Conservation (phyloP, 1,140 invertebrate genomes). For the Paraescarpia echinospica region DNA sequence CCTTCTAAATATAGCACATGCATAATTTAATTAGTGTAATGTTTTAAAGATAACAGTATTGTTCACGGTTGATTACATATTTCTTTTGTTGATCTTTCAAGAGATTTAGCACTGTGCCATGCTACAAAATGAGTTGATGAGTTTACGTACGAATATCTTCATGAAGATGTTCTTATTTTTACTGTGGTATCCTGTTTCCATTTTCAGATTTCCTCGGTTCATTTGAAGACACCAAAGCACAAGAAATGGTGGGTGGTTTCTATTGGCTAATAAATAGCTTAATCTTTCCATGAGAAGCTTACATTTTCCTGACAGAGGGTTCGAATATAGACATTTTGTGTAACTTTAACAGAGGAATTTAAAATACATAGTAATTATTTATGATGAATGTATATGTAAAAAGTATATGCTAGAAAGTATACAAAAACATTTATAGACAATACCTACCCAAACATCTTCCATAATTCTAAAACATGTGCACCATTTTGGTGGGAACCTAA, state of each 20-base stretch:
- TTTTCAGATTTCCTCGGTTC: conserved; percentile 67
- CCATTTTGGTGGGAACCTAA: no score
- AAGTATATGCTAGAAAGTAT: no score
- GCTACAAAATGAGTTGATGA: not conserved
- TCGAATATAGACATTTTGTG: no score
- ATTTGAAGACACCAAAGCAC: conserved; percentile 70
- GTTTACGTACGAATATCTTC: not conserved
- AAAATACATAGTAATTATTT: no score
- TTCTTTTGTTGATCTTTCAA: no score
- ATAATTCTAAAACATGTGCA: no score
- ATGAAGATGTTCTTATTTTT: not conserved
- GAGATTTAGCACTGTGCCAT: not conserved
- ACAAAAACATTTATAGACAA: no score
- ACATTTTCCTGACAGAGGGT: no score
- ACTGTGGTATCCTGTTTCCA: not conserved
- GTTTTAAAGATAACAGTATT: not conserved
- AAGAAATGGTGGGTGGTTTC: conserved; percentile 62
- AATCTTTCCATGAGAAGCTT: not conserved
- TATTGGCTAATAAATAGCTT: not conserved
- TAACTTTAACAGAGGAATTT: no score
- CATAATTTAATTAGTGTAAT: not conserved
- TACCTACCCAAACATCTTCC: no score
- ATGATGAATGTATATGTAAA: no score
- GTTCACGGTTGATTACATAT: not conserved
- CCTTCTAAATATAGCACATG: not conserved